These are phyloP conservation scores for Orius insidiosus DNA, from an alignment of 1,140 invertebrate species.

Conservation along the genomic window DNA sequence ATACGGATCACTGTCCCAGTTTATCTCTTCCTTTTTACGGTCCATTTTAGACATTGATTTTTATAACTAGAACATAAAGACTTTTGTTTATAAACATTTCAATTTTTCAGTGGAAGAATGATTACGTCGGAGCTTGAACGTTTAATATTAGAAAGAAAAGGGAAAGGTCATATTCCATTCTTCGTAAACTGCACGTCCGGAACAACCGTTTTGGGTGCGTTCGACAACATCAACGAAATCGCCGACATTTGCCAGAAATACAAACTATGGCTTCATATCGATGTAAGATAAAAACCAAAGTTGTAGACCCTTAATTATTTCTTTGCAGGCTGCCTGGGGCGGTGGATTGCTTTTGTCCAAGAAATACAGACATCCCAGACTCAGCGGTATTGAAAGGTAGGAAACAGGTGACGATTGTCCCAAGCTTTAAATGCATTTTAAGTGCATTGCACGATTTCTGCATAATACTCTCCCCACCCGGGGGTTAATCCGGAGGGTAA, in stretches of 20 bases:
- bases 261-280: constrained; percentile 91
- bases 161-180: constrained; percentile 78
- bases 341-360: constrained; percentile 83
- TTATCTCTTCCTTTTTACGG: too few species aligned
- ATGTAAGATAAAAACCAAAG: constrained; percentile 45
- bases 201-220: constrained; percentile 90
- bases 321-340: constrained; percentile 88
- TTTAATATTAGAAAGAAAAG: constrained; percentile 62
- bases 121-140: constrained; percentile 75
- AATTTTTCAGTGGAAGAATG: constrained; percentile 56
- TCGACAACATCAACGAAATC: constrained; percentile 84
- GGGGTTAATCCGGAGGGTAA: too few species aligned
- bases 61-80: too few species aligned
- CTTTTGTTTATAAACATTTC: too few species aligned
- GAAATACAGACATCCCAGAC: constrained; percentile 74
- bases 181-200: constrained; percentile 92
- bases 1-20: too few species aligned
- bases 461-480: too few species aligned
- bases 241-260: constrained; percentile 94
- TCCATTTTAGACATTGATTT: too few species aligned
- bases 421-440: too few species aligned
- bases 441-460: too few species aligned
- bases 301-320: constrained; percentile 6
- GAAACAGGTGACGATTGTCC: constrained; percentile 15
- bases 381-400: constrained; percentile 85